A percentile compares a stretch with the other conserved stretches of the same genome.
phyloP scores from a whole-genome alignment of 2,888 invertebrate genomes.

The Parnassius glacialis region DNA sequence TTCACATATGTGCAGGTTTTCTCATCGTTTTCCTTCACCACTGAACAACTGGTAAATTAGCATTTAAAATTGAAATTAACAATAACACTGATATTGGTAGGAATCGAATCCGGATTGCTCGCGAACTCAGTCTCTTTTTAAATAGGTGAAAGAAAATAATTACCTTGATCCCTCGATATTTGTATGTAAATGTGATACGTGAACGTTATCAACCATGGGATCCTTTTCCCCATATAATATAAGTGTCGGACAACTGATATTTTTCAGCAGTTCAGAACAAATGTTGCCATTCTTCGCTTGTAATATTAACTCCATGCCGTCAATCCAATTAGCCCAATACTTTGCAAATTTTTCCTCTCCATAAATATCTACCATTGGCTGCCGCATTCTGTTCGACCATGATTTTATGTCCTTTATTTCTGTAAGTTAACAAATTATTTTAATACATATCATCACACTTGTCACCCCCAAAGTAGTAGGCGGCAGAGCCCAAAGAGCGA shows the following conservation, averaged over 20 bases:
- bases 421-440: conserved; percentile 39
- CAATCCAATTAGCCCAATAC: conserved; percentile 88
- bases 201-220: conserved; percentile 86
- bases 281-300: conserved; percentile 85
- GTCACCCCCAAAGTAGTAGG: no score
- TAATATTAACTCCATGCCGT: conserved; percentile 81
- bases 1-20: no score
- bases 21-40: no score
- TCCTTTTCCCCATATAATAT: conserved; percentile 93
- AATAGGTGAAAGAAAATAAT: not conserved
- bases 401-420: conserved; percentile 85
- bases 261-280: conserved; percentile 82
- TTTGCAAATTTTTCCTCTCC: conserved; percentile 85
- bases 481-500: no score
- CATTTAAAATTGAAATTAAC: no score
- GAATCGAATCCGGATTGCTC: no score
- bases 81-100: no score
- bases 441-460: not conserved
- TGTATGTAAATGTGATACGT: conserved; percentile 85
- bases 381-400: conserved; percentile 90
- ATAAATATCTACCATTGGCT: conserved; percentile 87
- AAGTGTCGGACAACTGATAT: conserved; percentile 88
- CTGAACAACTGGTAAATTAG: no score
- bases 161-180: conserved; percentile 85
- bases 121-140: not conserved